Percentiles rank a stretch among this genome's conserved stretches.
Evolutionary conservation across 2,113 vertebrate genomes (phyloP).

Genomic region (Ctenomys sociabilis): DNA sequence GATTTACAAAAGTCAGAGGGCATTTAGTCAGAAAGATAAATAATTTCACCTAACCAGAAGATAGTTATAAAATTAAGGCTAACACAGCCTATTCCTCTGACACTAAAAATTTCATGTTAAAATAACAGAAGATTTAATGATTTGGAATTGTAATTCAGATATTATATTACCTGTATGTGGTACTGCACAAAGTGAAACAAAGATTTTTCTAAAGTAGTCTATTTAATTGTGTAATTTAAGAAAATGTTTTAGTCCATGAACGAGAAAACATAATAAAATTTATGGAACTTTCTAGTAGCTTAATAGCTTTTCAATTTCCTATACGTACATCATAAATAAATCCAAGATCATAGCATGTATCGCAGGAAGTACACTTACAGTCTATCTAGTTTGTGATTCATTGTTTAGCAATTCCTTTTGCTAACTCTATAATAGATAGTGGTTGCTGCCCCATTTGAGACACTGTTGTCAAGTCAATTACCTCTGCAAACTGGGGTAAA

Average conservation of each 20-base stretch:
- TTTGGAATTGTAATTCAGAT: conserved; percentile 35
- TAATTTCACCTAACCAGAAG: conserved; percentile 50
- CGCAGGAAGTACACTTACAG: conserved; percentile 1
- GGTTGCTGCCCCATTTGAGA: conserved; percentile 41
- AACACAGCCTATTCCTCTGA: conserved; percentile 10
- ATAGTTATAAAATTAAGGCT: conserved; percentile 44
- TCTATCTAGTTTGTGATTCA: conserved; percentile 44
- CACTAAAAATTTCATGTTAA: conserved; percentile 44
- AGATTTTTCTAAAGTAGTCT: background rate
- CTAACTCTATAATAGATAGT: conserved; percentile 36
- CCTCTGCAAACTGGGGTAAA: conserved; percentile 65
- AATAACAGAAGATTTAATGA: conserved; percentile 45
- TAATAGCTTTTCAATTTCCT: conserved; percentile 1
- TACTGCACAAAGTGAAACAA: conserved; percentile 29
- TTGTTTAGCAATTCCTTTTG: conserved; percentile 56
- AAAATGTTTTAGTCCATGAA: background rate
- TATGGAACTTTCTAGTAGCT: background rate
- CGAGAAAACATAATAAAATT: conserved; percentile 2
- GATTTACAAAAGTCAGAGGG: conserved; percentile 63
- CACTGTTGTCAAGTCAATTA: conserved; percentile 46
- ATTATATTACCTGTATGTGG: background rate
- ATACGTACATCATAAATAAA: conserved; percentile 34
- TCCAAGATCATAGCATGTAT: background rate
- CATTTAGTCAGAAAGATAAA: conserved; percentile 44
- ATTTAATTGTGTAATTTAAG: conserved; percentile 45